Conservation (phyloP, 2,888 invertebrate species). For the Exephanes ischioxanthus region DNA sequence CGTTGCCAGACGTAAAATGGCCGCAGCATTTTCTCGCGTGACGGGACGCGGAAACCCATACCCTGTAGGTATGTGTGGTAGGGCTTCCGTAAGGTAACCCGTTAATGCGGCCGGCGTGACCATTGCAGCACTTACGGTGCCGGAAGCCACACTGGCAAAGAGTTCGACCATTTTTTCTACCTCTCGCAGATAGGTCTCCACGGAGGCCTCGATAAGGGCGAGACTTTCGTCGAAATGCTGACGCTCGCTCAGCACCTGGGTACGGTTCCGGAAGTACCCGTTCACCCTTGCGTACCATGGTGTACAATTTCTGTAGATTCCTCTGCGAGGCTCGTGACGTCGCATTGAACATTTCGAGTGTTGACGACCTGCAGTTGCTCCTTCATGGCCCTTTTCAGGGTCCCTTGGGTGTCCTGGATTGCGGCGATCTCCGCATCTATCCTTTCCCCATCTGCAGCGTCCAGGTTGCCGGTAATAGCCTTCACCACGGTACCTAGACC, state of each 20-base stretch:
- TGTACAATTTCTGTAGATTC: too few species aligned
- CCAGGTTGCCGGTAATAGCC: not conserved
- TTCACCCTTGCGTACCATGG: not conserved
- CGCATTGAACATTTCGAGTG: not conserved
- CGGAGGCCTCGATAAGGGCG: not conserved
- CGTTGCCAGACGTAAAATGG: not conserved
- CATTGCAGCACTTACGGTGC: not conserved
- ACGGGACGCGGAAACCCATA: not conserved
- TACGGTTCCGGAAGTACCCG: not conserved
- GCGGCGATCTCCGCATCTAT: not conserved
- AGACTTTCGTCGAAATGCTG: not conserved
- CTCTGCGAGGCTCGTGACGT: too few species aligned
- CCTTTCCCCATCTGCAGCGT: not conserved
- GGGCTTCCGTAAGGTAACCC: not conserved
- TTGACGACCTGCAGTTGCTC: not conserved
- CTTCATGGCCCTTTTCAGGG: not conserved
- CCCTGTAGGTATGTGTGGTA: not conserved
- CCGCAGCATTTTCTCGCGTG: not conserved
- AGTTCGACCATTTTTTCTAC: not conserved
- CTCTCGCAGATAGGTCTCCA: not conserved
- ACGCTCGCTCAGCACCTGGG: not conserved
- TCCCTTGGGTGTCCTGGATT: not conserved
- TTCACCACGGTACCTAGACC: not conserved
- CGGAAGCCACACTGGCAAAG: not conserved
- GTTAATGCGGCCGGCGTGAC: not conserved